Evolutionary conservation across 2,113 vertebrate species (phyloP), one percentile per base, ranked within the genome.

Genomic region (Erythrolamprus reginae): DNA sequence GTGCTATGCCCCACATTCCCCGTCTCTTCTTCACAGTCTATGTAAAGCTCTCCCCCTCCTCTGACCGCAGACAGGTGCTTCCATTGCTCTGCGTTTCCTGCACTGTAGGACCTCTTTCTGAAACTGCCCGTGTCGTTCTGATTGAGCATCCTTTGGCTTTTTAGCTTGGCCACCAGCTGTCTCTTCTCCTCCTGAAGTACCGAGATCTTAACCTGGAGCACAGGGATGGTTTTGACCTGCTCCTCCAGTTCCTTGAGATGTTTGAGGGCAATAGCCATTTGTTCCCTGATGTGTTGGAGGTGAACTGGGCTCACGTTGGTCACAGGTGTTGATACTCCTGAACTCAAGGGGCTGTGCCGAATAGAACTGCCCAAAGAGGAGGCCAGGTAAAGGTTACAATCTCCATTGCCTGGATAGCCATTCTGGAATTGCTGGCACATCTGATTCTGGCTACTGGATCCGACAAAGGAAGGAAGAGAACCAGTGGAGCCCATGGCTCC

Each of bases 121-220:
- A 99, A 98, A 26, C 97, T 97, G 0, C 94, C 95, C 0, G 19
- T 52, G 0, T 96, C 96, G 0, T 92, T 96, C 90, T 98, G 96
- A 13, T 93, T 92, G 7, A 96, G 89, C 8, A 96, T 96, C 90
- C 94, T 98, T 92, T 97, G 98, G 92, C 91, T 98, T 95, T 98
- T 99, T 45, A 98, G 97, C 92, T 99, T 98, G 0, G 98, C 97
- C 13, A 97, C 96, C 95, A 99, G 65, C 84, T 99, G 99, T 91
- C 99, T 96, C 87, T 99, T 99, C 95, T 99, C 99, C 91, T 99
- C 99, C 96, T 99, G 99, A 84, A 99, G 97, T 82, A 99, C 98
- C 0, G 99, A 98, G 88, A 99, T 99, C 97, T 99, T 99, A 12
- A 99, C 99, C 95, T 99, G 99, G 77, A 99, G 96, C 92, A 99